Evolutionary conservation across 2,888 invertebrate genomes (phyloP), one percentile per base, ranked within the genome.

Genomic region (Halictus quadricinctus): DNA sequence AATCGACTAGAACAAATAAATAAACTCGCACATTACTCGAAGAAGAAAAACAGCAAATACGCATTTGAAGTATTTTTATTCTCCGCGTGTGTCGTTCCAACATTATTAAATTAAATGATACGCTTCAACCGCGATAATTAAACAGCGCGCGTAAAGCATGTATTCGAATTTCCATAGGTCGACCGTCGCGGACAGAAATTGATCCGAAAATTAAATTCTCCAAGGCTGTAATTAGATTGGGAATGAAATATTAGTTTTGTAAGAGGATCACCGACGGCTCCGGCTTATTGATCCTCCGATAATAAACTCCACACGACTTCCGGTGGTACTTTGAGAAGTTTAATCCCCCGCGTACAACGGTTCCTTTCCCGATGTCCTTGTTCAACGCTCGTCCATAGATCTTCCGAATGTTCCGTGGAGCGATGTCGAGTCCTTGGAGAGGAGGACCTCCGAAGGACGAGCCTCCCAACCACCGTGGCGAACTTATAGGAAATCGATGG

Each of bases 401-500:
- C 43, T n/a, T 21, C 12, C 43, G 70, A 70, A n/a, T 41, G 13
- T 12, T 60, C n/a, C 8, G 41, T 0, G 54, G 8, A 41, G 60
- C 58, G 15, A 25, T 2, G 60, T 15, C 41, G n/a, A 41, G 41
- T 70, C 70, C 41, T 70, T n/a, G n/a, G n/a, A 43, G n/a, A 15
- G 72, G 46, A 69, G 36, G 50, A 69, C 36, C 46, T 48, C 21
- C 48, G 66, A 46, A 66, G 8, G n/a, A 46, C 48, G 25, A 36
- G 25, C n/a, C 66, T 64, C 29, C 21, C 41, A 41, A 36, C 72
- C 29, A 58, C 7, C 43, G 36, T 43, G 21, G 29, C 8, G 58
- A 64, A 58, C 60, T 79, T 54, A 60, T 36, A 69, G 76, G 36
- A 84, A 85, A 79, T 85, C 84, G 73, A 84, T 84, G 25, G 72